Evolutionary conservation across 1,140 invertebrate species (phyloP), one percentile per base, ranked within the genome.

Genomic region (Metopolophium dirhodum): DNA sequence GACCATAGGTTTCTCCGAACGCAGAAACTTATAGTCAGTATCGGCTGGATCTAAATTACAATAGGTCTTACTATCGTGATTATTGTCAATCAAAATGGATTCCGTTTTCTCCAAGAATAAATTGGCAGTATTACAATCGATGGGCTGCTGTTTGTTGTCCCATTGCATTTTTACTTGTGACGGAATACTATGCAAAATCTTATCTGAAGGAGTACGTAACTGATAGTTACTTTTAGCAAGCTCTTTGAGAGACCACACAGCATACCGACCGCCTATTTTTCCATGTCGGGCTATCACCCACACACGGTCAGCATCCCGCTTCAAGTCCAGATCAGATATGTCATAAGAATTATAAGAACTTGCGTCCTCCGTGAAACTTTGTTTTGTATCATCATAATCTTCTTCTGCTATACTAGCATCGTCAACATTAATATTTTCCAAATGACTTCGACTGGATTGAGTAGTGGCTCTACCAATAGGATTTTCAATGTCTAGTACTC

Each of bases 251-350:
- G 86, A 87, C 86, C 86, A 87, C 14, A 87, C 35, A 26, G 45
- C 45, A 47, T 87, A 87, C 14, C 26, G 23, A 87, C 1, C 30
- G 2, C 86, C 14, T 49, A 7, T 20, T 49, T 87, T 87, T n/a
- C 86, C 86, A 49, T 87, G 86, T 18, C 86, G 86, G 11, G 86
- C 86, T 18, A 87, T 6, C 9, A 87, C 86, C 86, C 86, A 87
- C 41, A 87, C 86, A 22, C 41, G 41, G 26, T 86, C 41, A 26
- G 41, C 26, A 41, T 86, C 20, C 11, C 11, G 23, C 14, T 86
- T 11, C 6, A 86, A 45, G 37, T 86, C 85, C 23, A 14, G 11
- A 86, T 86, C 23, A 77, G 61, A 77, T 18, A n/a, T n/a, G 1
- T 77, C 14, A 77, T 14, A 77, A 77, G 4, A 77, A 11, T 61